Conservation (phyloP, 2,888 invertebrate species). For the Caradrina kadenii region DNA sequence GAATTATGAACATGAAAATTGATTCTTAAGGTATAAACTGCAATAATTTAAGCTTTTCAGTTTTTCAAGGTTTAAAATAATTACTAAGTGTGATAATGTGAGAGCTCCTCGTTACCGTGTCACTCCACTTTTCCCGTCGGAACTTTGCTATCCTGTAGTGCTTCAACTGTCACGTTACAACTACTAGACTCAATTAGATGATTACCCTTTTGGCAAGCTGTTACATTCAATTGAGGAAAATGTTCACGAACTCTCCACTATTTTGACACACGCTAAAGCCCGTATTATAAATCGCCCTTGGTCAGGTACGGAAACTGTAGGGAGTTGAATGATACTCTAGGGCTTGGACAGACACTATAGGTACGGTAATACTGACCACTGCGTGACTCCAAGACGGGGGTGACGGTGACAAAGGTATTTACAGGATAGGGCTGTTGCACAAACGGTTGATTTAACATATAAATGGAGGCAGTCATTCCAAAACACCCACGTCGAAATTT, state of each 20-base stretch:
- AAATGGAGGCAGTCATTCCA: no score
- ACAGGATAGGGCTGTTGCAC: no score
- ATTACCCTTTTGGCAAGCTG: slow-evolving; percentile 34
- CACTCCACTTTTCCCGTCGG: neutral
- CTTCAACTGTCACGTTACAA: slow-evolving; percentile 9
- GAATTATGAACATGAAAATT: no score
- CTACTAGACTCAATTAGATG: slow-evolving; percentile 39
- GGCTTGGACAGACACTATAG: neutral
- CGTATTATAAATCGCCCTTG: slow-evolving; percentile 29
- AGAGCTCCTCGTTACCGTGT: neutral
- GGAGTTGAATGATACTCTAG: neutral
- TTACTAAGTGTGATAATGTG: neutral
- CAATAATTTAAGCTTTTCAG: no score
- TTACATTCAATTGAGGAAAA: slow-evolving; percentile 44
- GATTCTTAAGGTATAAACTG: no score
- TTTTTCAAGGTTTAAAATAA: no score
- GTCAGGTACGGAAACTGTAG: neutral
- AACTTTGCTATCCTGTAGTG: slow-evolving; percentile 14
- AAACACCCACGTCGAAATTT: no score
- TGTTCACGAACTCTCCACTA: slow-evolving; percentile 13
- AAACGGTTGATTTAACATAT: no score
- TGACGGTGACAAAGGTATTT: no score
- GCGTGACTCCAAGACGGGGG: no score
- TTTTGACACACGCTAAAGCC: slow-evolving; percentile 13
- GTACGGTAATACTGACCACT: neutral